Evolutionary conservation across 2,888 invertebrate species (phyloP).

Genomic region (Nymphalis urticae): DNA sequence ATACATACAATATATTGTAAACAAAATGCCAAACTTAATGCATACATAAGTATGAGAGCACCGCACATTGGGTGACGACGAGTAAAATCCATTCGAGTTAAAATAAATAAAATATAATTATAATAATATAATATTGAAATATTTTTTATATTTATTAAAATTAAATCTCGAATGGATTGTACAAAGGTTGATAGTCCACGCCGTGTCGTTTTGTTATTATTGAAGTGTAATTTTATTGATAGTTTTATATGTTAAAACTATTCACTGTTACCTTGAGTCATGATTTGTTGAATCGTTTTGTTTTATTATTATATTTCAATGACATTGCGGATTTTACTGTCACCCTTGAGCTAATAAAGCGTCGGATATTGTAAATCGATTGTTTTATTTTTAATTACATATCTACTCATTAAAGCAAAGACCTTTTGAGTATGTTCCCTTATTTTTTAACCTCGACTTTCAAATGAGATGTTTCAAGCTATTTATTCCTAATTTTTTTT

Average conservation of each 20-base stretch:
- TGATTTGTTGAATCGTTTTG: slow-evolving; percentile 79
- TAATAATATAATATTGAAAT: not conserved
- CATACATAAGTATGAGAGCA: slow-evolving; percentile 52
- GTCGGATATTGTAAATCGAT: slow-evolving; percentile 74
- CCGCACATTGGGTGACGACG: slow-evolving; percentile 60
- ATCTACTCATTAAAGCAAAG: not conserved
- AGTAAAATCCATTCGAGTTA: slow-evolving; percentile 54
- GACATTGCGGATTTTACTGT: slow-evolving; percentile 77
- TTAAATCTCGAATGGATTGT: slow-evolving; percentile 46
- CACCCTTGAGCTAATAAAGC: slow-evolving; percentile 80
- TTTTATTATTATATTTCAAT: slow-evolving; percentile 78
- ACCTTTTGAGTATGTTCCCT: not conserved
- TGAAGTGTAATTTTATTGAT: slow-evolving; percentile 72
- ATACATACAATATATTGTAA: slow-evolving; percentile 43
- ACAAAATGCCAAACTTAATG: slow-evolving; percentile 69
- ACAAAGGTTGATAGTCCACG: slow-evolving; percentile 34
- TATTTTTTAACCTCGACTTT: too few relatives aligned
- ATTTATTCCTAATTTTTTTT: too few relatives aligned
- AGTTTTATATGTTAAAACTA: slow-evolving; percentile 79
- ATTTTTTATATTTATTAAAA: not conserved
- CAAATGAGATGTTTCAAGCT: too few relatives aligned
- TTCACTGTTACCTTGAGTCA: slow-evolving; percentile 80
- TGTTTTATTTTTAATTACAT: slow-evolving; percentile 56
- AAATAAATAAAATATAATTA: slow-evolving; percentile 17
- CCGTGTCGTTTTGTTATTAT: slow-evolving; percentile 62